Evolutionary conservation across 2,797 vertebrate genomes (phyloP).

Genomic region (Taenioides sp.): DNA sequence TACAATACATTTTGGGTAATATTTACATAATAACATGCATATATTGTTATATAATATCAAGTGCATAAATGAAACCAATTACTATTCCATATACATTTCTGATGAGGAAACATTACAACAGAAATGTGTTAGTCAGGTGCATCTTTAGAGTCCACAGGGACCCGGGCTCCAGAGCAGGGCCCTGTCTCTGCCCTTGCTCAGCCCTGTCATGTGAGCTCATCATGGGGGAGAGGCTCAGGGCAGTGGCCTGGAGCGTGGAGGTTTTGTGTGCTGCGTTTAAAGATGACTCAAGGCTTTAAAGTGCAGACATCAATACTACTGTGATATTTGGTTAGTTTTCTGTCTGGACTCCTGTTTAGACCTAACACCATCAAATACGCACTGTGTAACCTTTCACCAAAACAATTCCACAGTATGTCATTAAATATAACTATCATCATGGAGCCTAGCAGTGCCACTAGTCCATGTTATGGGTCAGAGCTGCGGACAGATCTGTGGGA

Average conservation of each 20-base stretch:
- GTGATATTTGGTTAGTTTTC: neutral
- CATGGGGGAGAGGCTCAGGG: neutral
- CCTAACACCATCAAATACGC: neutral
- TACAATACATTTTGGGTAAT: too few relatives aligned
- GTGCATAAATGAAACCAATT: neutral
- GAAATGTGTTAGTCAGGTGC: too few relatives aligned
- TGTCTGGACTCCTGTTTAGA: neutral
- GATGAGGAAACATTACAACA: too few relatives aligned
- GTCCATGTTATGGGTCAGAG: neutral
- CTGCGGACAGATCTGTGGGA: neutral
- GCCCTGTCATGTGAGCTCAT: neutral
- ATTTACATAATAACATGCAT: too few relatives aligned
- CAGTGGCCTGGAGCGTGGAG: neutral
- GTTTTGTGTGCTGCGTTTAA: conserved; percentile 21
- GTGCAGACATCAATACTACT: conserved; percentile 34
- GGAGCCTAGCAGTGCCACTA: too few relatives aligned
- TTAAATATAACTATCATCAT: neutral
- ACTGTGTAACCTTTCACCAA: too few relatives aligned
- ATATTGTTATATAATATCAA: neutral
- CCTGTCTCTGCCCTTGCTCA: neutral
- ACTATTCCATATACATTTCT: too few relatives aligned
- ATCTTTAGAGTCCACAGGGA: neutral
- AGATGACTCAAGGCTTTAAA: conserved; percentile 64
- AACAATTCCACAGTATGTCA: neutral
- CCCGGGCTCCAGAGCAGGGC: too few relatives aligned